These are phyloP conservation scores for Zaprionus davidi DNA, from an alignment of 1,140 invertebrate genomes.

Conservation along the genomic window DNA sequence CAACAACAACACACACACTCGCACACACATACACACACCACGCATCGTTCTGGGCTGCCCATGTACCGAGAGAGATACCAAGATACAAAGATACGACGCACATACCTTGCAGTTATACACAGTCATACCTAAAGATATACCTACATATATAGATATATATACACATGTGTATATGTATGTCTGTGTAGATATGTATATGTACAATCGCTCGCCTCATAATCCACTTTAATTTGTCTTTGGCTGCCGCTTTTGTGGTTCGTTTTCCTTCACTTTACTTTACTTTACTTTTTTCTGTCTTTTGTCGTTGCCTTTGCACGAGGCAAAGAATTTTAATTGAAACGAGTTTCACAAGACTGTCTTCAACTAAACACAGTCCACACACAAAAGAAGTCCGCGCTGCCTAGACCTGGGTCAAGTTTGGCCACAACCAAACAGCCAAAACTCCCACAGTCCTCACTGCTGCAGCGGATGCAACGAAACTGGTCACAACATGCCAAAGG, in stretches of 20 bases:
- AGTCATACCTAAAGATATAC: conserved; percentile 10
- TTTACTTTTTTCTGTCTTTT: conserved; percentile 46
- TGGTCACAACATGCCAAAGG: conserved; percentile 28
- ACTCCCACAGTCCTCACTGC: conserved; percentile 26
- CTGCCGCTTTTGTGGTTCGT: conserved; percentile 55
- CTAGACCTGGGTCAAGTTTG: conserved; percentile 72
- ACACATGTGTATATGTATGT: background rate
- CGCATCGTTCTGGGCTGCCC: conserved; percentile 19
- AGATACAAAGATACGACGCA: conserved; percentile 20
- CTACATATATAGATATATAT: conserved; percentile 42
- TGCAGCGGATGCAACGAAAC: conserved; percentile 18
- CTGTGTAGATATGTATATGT: conserved; percentile 17
- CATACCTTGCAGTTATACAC: conserved; percentile 21
- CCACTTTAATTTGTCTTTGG: conserved; percentile 80
- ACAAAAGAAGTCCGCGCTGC: conserved; percentile 9
- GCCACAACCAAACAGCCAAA: conserved; percentile 20
- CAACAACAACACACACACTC: conserved; percentile 2
- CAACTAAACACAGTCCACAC: conserved; percentile 17
- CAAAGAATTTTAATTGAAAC: conserved; percentile 80
- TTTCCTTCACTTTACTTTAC: conserved; percentile 29
- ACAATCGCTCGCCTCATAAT: conserved; percentile 63
- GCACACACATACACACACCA: conserved; percentile 9
- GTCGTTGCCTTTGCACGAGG: conserved; percentile 51
- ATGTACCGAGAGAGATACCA: conserved; percentile 5
- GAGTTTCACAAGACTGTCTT: conserved; percentile 57